A percentile compares a stretch with the other conserved stretches of the same genome.
Conservation (phyloP, 2,113 vertebrate species). For the Muntiacus reevesi region DNA sequence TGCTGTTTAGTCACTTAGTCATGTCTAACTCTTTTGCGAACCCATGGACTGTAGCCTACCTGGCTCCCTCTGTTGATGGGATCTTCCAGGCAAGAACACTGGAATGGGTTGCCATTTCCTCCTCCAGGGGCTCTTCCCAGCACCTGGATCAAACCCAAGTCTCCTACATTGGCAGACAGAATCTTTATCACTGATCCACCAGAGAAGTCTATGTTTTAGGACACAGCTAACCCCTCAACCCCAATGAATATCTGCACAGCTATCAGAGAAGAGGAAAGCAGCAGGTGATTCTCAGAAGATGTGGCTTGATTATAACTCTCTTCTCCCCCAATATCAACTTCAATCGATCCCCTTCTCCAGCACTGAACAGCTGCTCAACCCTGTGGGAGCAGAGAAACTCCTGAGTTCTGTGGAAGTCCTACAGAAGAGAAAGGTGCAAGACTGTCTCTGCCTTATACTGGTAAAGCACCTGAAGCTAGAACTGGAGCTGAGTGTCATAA, state of each 20-base stretch:
- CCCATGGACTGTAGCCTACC: background rate
- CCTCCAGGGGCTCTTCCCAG: background rate
- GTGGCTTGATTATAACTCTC: background rate
- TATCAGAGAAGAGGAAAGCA: background rate
- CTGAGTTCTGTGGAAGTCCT: background rate
- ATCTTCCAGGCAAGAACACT: background rate
- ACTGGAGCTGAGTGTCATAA: background rate
- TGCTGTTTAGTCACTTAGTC: background rate
- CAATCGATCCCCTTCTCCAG: background rate
- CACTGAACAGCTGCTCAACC: background rate
- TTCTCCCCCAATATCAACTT: background rate
- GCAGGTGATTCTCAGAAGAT: background rate
- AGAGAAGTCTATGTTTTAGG: background rate
- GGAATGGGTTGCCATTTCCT: background rate
- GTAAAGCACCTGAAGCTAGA: background rate
- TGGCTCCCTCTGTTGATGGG: background rate
- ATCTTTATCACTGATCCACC: background rate
- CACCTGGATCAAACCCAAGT: background rate
- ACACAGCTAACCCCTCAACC: background rate
- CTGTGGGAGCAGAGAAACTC: background rate
- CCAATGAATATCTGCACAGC: background rate
- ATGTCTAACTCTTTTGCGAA: background rate
- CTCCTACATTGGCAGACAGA: background rate
- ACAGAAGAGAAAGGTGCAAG: background rate
- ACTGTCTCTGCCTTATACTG: background rate